A percentile compares a stretch with the other conserved stretches of the same genome.
These are phyloP conservation scores for Mus spretus DNA, from an alignment of 2,797 vertebrate species.

Conservation along the genomic window DNA sequence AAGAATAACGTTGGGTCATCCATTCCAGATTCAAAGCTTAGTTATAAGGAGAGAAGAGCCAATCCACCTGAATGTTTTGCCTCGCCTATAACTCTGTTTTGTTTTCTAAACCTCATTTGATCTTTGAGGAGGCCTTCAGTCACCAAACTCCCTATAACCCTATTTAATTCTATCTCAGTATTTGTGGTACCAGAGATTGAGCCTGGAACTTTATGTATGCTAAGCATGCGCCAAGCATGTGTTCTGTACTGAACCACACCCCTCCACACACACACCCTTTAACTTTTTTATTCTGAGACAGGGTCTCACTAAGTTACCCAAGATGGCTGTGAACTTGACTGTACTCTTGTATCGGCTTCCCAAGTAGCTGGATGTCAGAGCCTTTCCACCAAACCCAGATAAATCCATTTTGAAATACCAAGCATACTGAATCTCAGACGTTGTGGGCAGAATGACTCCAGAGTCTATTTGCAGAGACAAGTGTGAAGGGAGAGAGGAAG, in stretches of 20 bases:
- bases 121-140: neutral
- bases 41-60: neutral
- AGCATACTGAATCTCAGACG: neutral
- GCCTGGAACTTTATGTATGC: neutral
- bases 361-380: neutral
- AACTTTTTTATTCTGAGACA: neutral
- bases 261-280: neutral
- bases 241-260: neutral
- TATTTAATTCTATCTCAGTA: neutral
- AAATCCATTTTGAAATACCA: neutral
- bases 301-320: neutral
- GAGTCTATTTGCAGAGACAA: neutral
- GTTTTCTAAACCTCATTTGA: neutral
- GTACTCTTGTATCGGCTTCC: neutral
- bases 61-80: accelerated
- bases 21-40: neutral
- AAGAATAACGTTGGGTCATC: neutral
- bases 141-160: neutral
- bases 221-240: neutral
- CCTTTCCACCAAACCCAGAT: neutral
- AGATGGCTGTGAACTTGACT: neutral
- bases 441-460: accelerated
- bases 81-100: too few relatives aligned
- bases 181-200: too few relatives aligned
- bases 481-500: neutral